Evolutionary conservation across 2,888 invertebrate genomes (phyloP).

Genomic region (Lithophane ornitopus): DNA sequence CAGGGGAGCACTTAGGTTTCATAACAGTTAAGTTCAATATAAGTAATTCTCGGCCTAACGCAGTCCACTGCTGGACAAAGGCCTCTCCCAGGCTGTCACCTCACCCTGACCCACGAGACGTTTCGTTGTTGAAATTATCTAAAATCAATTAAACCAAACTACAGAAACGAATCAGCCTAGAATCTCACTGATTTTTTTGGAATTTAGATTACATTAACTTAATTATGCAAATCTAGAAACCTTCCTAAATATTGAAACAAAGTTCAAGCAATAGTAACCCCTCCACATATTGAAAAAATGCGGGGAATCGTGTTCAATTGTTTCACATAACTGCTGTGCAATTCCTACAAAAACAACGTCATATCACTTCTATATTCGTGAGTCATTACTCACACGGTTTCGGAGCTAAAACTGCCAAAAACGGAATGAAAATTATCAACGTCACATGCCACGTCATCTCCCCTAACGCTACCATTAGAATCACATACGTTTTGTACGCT

Average conservation of each 20-base stretch:
- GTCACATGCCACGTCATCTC: constrained; percentile 18
- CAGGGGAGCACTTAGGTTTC: neutral
- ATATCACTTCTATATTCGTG: neutral
- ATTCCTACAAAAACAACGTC: neutral
- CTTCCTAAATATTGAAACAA: neutral
- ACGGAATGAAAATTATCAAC: constrained; percentile 12
- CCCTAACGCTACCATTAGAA: constrained; percentile 42
- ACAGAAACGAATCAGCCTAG: neutral
- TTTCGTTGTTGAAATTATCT: too few relatives aligned
- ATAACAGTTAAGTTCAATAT: neutral
- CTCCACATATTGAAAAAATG: neutral
- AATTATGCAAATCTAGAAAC: neutral
- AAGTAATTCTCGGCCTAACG: neutral
- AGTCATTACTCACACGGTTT: constrained; percentile 4
- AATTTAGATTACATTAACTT: constrained; percentile 4
- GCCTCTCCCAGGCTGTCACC: too few relatives aligned
- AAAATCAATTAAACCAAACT: neutral
- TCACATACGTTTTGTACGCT: constrained; percentile 23
- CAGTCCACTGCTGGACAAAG: too few relatives aligned
- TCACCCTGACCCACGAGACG: too few relatives aligned
- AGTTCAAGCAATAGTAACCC: neutral
- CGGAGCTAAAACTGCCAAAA: constrained; percentile 3
- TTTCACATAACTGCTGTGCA: neutral
- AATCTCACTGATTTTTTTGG: neutral
- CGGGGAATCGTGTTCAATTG: neutral